phyloP scores from a whole-genome alignment of 2,888 invertebrate genomes.

The Yponomeuta cagnagella region DNA sequence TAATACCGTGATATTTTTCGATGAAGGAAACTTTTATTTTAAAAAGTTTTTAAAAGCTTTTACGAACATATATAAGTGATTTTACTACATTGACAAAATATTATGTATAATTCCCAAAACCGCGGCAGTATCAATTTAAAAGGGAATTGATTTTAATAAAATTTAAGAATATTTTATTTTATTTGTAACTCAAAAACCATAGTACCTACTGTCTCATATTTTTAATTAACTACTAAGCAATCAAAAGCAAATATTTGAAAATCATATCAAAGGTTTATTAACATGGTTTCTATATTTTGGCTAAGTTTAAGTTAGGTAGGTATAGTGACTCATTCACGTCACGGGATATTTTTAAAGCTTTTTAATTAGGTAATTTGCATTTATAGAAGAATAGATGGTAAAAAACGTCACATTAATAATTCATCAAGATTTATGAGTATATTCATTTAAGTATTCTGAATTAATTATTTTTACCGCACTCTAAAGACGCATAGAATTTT shows the following conservation, averaged over 20 bases:
- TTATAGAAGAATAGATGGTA: not conserved
- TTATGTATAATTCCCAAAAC: not conserved
- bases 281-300: not conserved
- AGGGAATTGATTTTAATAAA: constrained; percentile 5
- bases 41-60: not conserved
- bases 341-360: not conserved
- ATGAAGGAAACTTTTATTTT: constrained; percentile 24
- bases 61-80: constrained; percentile 1
- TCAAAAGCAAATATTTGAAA: constrained; percentile 30
- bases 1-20: constrained; percentile 46
- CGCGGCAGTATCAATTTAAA: not conserved
- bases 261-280: constrained; percentile 36
- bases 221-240: constrained; percentile 18
- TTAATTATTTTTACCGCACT: too few species aligned
- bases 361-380: constrained; percentile 4
- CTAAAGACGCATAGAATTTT: not conserved
- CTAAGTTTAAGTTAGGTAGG: not conserved
- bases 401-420: not conserved
- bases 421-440: not conserved
- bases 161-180: not conserved
- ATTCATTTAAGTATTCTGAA: not conserved
- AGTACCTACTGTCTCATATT: not conserved
- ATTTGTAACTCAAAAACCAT: not conserved
- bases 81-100: not conserved
- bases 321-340: not conserved